Evolutionary conservation across 1,140 invertebrate species (phyloP).

Genomic region (Drosophila mojavensis): DNA sequence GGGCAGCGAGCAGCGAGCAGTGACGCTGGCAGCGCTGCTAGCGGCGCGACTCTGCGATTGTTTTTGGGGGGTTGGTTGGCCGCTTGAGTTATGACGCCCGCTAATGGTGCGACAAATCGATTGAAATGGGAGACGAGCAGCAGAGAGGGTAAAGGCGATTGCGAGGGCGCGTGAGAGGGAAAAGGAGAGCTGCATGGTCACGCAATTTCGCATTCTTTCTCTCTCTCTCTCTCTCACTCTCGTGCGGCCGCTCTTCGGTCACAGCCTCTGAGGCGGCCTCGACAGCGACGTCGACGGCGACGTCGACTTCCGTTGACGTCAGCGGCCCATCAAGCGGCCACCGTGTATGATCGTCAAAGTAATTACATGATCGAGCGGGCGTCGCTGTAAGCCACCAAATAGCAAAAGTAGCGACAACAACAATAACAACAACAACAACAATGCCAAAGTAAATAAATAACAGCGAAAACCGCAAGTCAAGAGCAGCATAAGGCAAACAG

Average conservation of each 20-base stretch:
- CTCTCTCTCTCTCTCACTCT: background rate
- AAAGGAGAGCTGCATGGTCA: background rate
- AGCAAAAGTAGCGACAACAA: conserved; percentile 36
- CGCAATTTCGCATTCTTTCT: conserved; percentile 3
- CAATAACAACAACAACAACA: conserved; percentile 8
- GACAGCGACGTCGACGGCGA: background rate
- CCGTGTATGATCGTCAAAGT: conserved; percentile 67
- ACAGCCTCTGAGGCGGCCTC: conserved; percentile 12
- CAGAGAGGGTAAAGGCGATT: background rate
- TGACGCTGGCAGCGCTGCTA: background rate
- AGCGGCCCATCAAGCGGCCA: conserved; percentile 60
- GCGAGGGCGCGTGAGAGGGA: background rate
- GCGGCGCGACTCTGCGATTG: background rate
- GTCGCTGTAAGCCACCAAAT: conserved; percentile 50
- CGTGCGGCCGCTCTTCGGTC: conserved; percentile 4
- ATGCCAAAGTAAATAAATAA: conserved; percentile 28
- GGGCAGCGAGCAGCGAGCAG: conserved; percentile 35
- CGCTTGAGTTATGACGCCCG: conserved; percentile 61
- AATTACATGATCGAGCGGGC: conserved; percentile 64
- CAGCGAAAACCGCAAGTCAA: conserved; percentile 40
- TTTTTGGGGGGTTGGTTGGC: conserved; percentile 32
- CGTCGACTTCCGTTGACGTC: conserved; percentile 73
- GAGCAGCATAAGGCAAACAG: conserved; percentile 37
- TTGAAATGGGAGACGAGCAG: conserved; percentile 28
- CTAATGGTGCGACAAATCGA: conserved; percentile 71